Base-by-base conservation (phyloP, 2,797 vertebrate genomes). In the Cossypha heuglini region DNA sequence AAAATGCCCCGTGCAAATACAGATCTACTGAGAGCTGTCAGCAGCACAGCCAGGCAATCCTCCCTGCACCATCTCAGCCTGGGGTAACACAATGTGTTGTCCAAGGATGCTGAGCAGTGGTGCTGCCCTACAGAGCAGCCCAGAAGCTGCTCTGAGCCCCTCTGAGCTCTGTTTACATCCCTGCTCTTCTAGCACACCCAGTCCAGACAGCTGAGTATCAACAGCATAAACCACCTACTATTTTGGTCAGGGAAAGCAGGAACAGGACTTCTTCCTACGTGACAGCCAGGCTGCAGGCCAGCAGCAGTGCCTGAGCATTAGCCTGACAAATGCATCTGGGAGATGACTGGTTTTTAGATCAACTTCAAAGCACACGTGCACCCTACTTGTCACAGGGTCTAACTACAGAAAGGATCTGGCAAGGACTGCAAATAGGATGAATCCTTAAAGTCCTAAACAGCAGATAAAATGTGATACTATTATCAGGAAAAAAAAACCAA, bases 181-280 rank as follows among this genome's bases (percentile, higher is more conserved):
- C 37, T 20, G 59, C 75, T 84, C 76, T n/a, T 63, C 0, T 0
- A 69, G 91, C 83, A 94, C 89, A 91, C 5, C 1, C 78, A 79
- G 84, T 88, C 83, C 85, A 78, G 83, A 28, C 87, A 84, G 76
- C 55, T 92, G 21, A 73, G 64, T 62, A 75, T 63, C 91, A 97
- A 86, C 95, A 96, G 37, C 86, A 85, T 40, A 92, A 94, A 67
- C 51, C 76, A 92, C 51, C 62, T 63, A 66, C 96, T 95, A 93
- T 94, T 96, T 96, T 96, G 92, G 96, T 78, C 92, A 75, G 69
- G 57, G 48, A 92, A 55, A 72, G 81, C 83, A 93, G 68, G 48
- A 94, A 67, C 29, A 4, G 82, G 74, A 71, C 49, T 77, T 57
- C 67, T 78, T 61, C 54, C 89, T 82, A 16, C 0, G 2, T 24